Evolutionary conservation across 2,888 invertebrate genomes (phyloP), one percentile per base, ranked within the genome.

Genomic region (Papilio demoleus): DNA sequence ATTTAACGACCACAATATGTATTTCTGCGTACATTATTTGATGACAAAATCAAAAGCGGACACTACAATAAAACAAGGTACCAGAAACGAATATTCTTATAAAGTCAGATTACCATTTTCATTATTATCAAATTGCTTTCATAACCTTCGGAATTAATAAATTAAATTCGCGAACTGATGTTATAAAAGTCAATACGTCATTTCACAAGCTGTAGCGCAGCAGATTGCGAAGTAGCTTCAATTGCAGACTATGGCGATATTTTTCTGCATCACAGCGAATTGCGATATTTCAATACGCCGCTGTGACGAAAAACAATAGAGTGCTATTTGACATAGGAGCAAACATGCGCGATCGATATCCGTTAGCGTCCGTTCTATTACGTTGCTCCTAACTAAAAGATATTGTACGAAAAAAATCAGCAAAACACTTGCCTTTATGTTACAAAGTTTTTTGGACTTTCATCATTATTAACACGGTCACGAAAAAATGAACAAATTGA

Each of bases 271-370:
- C 56, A 63, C 14, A 17, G 58, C 36, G 14, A 50, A 67, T 67
- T 40, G 60, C 58, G 60, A 67, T 61, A 50, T 40, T 60, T 67
- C 60, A 50, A 61, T 59, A 61, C 36, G 42, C 19, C 36, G 42
- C 22, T 56, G 36, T 45, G 62, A 63, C 62, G 38, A 63, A 68
- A 63, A 63, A 45, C 58, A 68, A 68, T 68, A 40, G 56, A 67
- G 22, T 42, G 24, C 56, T 62, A 63, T 58, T 47, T 58, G 58
- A 68, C 36, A 38, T 24, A 58, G 45, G 22, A 58, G 19, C 63
- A 53, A 63, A 45, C 17, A 34, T 24, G n/a, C 38, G 56, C 17
- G 22, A 34, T 38, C 38, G 31, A 50, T 60, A 50, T 12, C 24
- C 8, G 50, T 38, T 27, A 40, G 61, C 56, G 56, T 9, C 17